These are phyloP conservation scores for Thelaira solivaga DNA, from an alignment of 2,888 invertebrate species.

Conservation along the genomic window DNA sequence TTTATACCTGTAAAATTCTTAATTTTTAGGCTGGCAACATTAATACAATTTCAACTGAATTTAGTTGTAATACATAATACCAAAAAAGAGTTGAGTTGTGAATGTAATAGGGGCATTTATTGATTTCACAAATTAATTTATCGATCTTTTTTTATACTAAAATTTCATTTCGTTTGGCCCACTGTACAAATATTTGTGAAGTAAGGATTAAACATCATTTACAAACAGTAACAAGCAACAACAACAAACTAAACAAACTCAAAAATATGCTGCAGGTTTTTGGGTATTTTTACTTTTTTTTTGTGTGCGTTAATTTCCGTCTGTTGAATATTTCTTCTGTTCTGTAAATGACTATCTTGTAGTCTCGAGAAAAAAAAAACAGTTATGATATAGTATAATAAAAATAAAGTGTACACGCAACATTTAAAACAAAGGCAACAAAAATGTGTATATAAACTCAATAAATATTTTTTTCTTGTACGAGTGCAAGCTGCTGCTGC, in stretches of 20 bases:
- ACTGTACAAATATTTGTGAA: slow-evolving; percentile 52
- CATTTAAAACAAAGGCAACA: slow-evolving; percentile 28
- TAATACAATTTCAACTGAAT: too few relatives aligned
- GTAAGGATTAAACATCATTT: slow-evolving; percentile 58
- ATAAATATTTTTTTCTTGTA: slow-evolving; percentile 13
- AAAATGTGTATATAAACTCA: slow-evolving; percentile 12
- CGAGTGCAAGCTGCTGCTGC: too few relatives aligned
- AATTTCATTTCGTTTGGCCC: too few relatives aligned
- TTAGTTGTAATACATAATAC: too few relatives aligned
- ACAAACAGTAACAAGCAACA: slow-evolving; percentile 49
- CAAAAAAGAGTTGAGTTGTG: too few relatives aligned
- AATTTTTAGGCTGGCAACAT: too few relatives aligned
- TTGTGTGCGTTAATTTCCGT: neutral
- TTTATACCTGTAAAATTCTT: too few relatives aligned
- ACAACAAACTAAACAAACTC: slow-evolving; percentile 51
- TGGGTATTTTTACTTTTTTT: slow-evolving; percentile 14
- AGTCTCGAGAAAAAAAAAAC: neutral
- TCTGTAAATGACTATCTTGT: neutral
- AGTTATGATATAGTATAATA: slow-evolving; percentile 39
- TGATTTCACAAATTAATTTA: too few relatives aligned
- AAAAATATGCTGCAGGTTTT: slow-evolving; percentile 59
- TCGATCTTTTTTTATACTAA: too few relatives aligned
- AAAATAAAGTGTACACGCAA: slow-evolving; percentile 46
- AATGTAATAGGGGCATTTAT: too few relatives aligned
- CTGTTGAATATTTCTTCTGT: neutral